Conservation (phyloP, 2,113 vertebrate genomes). For the Spea multiplicata region DNA sequence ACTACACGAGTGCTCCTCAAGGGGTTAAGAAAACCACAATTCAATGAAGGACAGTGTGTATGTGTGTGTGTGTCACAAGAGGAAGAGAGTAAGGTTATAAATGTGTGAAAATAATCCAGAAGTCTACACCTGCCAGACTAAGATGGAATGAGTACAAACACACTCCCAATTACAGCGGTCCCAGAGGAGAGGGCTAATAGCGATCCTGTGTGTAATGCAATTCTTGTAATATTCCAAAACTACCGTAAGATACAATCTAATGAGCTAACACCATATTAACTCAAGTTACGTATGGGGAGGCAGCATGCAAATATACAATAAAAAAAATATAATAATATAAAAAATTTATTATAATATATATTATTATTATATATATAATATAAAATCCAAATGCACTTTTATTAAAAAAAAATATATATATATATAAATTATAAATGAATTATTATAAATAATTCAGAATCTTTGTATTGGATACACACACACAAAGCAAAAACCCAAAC, state of each 20-base stretch:
- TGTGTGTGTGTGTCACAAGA: background rate
- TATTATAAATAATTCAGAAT: background rate
- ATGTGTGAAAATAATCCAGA: conserved; percentile 27
- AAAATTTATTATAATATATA: background rate
- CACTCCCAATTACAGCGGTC: conserved; percentile 54
- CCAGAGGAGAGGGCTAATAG: conserved; percentile 58
- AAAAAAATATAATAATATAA: background rate
- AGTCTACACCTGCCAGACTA: conserved; percentile 32
- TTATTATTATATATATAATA: conserved; percentile 4
- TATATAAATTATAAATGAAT: background rate
- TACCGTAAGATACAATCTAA: conserved; percentile 53
- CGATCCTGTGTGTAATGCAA: conserved; percentile 56
- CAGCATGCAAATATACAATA: background rate
- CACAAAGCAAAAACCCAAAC: background rate
- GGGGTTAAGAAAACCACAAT: background rate
- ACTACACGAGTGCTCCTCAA: too few relatives aligned
- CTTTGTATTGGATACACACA: conserved; percentile 12
- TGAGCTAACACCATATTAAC: conserved; percentile 59
- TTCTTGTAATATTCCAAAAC: conserved; percentile 56
- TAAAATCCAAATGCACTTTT: background rate
- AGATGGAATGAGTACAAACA: conserved; percentile 50
- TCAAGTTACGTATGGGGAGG: conserved; percentile 13
- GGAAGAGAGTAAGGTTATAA: background rate
- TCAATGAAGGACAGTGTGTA: background rate
- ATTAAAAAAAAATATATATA: background rate